Base-by-base conservation (phyloP, 2,888 invertebrate species). In the Harpalus rufipes region DNA sequence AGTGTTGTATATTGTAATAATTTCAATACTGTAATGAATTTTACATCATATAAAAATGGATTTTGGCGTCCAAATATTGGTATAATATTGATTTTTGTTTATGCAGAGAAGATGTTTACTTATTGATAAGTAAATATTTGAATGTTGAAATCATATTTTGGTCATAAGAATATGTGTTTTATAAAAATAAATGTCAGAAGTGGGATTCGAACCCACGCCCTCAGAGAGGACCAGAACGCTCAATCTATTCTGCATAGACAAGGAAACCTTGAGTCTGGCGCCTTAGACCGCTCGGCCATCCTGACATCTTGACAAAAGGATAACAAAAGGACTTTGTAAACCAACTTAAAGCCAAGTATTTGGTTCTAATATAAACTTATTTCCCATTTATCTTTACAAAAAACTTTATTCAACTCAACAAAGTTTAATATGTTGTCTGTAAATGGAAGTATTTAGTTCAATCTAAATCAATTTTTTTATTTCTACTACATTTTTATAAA, bases 231-330 rank as follows among this genome's bases (percentile, higher is more conserved):
- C 92, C 92, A 91, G 91, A 91, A 92, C 86, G 88, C 91, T 90
- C 91, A 85, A 32, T 88, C 88, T 39, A 32, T 32, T 32, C 32
- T 14, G n/a, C 39, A 32, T 32, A 39, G 68, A n/a, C 68, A 68
- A 68, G 89, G 87, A 63, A 87, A 90, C 92, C 93, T 93, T 93
- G 93, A 93, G 93, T 93, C 93, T 93, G 93, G 93, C 96, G 96
- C 96, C 96, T 96, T 96, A 95, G 96, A 96, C 96, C 96, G 95
- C 96, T 96, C 95, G 95, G 95, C 95, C 95, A 95, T 95, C 95
- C 95, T 95, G 95, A 95, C 95, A 87, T 74, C 14, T 74, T 14
- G 12, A 8, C 6, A 8, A 51, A 51, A 51, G 44, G 44, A 51
- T 51, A 51, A 51, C 12, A 51, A 8, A 3, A 12, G 44, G 44